phyloP scores from a whole-genome alignment of 2,888 invertebrate genomes.

The Petrolisthes manimaculis region DNA sequence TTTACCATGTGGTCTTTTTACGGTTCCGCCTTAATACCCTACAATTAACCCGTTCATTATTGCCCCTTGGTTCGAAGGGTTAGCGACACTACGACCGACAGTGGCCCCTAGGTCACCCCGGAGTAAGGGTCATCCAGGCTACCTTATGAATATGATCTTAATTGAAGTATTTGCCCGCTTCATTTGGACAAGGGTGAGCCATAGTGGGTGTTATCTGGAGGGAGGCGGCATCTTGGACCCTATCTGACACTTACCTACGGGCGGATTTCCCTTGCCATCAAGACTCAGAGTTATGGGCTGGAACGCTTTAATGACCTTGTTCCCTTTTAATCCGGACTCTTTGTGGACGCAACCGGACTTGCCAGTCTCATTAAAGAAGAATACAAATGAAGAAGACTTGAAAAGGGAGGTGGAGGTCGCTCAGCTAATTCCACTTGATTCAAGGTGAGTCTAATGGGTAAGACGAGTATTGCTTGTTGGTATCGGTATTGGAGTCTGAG shows the following conservation, averaged over 20 bases:
- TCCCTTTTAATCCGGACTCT: conserved; percentile 40
- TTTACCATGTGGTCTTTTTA: conserved; percentile 51
- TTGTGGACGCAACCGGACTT: conserved; percentile 52
- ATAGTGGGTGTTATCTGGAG: background rate
- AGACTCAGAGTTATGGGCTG: conserved; percentile 5
- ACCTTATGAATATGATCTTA: conserved; percentile 54
- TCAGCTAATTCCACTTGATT: background rate
- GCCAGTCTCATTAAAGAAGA: conserved; percentile 52
- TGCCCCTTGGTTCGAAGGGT: conserved; percentile 28
- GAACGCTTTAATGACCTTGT: conserved; percentile 39
- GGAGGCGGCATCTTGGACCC: background rate
- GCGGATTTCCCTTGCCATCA: background rate
- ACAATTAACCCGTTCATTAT: conserved; percentile 56
- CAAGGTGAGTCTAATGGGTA: no score
- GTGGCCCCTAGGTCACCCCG: conserved; percentile 30
- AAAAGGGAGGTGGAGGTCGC: background rate
- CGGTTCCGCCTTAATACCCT: conserved; percentile 48
- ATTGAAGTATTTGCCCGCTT: conserved; percentile 46
- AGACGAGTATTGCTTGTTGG: no score
- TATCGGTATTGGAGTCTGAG: no score
- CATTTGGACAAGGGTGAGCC: background rate
- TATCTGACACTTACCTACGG: background rate
- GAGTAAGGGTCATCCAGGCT: conserved; percentile 33
- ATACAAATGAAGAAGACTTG: conserved; percentile 44
- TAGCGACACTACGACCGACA: conserved; percentile 28